Conservation (phyloP, 1,140 invertebrate species). For the Anoplolepis gracilipes region DNA sequence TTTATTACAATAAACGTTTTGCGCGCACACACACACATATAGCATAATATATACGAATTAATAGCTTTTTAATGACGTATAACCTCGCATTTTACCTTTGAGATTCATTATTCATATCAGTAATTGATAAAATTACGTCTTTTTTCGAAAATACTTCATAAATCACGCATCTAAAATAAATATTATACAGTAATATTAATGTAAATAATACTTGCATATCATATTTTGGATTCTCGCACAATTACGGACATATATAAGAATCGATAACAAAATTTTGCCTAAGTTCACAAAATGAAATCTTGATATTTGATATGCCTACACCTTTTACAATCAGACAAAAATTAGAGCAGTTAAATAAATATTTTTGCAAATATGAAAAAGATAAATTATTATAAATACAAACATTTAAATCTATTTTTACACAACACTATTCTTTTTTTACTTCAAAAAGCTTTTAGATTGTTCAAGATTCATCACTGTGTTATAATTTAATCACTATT, state of each 20-base stretch:
- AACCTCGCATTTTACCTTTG: slow-evolving; percentile 13
- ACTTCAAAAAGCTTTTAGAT: not conserved
- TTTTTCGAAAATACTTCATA: not conserved
- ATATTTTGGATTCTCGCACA: slow-evolving; percentile 25
- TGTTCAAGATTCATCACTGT: not conserved
- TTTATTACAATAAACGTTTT: slow-evolving; percentile 12
- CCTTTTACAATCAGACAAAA: not conserved
- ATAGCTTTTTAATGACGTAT: not conserved
- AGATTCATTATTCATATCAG: not conserved
- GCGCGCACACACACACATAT: too few relatives aligned
- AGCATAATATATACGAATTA: not conserved
- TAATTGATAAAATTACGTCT: not conserved
- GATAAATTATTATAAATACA: not conserved
- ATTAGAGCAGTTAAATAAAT: not conserved
- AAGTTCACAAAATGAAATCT: slow-evolving; percentile 28
- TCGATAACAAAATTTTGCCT: slow-evolving; percentile 38
- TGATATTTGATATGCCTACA: not conserved
- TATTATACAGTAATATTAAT: slow-evolving; percentile 53
- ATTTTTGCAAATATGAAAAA: not conserved
- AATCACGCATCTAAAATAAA: slow-evolving; percentile 51
- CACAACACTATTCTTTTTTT: not conserved
- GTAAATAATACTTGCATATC: slow-evolving; percentile 66
- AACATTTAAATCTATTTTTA: not conserved
- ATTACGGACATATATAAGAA: slow-evolving; percentile 18
- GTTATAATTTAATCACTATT: not conserved